Conservation (phyloP, 2,113 vertebrate genomes). For the Ammodramus savannarum region DNA sequence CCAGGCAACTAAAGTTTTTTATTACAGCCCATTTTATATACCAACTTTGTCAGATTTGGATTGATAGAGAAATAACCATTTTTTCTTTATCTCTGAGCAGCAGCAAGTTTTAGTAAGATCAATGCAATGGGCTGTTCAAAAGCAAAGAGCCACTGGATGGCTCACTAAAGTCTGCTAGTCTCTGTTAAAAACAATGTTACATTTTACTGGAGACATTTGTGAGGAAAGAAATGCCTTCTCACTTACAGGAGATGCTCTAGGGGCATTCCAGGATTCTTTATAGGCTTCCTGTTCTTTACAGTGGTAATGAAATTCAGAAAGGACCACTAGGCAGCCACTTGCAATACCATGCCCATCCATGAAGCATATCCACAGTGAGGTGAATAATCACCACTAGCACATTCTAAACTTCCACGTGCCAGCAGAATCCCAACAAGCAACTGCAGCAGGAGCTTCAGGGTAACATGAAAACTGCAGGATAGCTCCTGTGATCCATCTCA, state of each 20-base stretch:
- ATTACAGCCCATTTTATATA: neutral
- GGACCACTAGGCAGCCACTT: neutral
- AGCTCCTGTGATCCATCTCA: neutral
- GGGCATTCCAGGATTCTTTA: neutral
- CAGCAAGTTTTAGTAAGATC: neutral
- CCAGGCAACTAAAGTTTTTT: neutral
- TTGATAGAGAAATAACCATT: neutral
- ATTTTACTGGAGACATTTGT: neutral
- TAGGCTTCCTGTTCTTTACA: neutral
- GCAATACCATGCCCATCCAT: neutral
- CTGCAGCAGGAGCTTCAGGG: neutral
- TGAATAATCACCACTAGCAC: neutral
- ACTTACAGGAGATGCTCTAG: fast-evolving
- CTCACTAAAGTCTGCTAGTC: neutral
- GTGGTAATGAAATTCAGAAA: neutral
- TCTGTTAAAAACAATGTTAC: neutral
- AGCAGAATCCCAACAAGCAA: neutral
- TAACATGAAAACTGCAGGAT: neutral
- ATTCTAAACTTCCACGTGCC: neutral
- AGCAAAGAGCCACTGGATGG: neutral
- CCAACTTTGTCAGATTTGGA: neutral
- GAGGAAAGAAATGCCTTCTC: neutral
- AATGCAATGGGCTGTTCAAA: neutral
- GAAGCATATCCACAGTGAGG: neutral
- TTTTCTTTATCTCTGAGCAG: neutral